Conservation (phyloP, 2,113 vertebrate species). For the Pseudorectes ferrugineus region DNA sequence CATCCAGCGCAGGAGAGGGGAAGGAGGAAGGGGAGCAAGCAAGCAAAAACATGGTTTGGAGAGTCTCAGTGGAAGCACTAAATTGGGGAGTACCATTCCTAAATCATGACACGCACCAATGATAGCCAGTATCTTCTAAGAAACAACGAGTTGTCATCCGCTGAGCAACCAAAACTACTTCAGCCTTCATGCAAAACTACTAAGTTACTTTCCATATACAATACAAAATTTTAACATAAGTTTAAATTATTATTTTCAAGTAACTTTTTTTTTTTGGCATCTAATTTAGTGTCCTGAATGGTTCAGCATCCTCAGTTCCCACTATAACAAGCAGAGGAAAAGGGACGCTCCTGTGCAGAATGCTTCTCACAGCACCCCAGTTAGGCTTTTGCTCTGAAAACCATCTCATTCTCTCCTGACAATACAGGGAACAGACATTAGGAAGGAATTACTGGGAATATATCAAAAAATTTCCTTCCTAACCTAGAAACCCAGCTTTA, state of each 20-base stretch:
- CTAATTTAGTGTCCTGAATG: background rate
- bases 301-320: background rate
- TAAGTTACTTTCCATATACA: background rate
- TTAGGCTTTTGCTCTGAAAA: background rate
- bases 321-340: accelerated
- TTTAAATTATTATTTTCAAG: background rate
- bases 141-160: background rate
- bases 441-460: background rate
- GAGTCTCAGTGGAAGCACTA: background rate
- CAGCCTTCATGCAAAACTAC: background rate
- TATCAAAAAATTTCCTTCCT: background rate
- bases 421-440: background rate
- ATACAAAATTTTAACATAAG: background rate
- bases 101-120: background rate
- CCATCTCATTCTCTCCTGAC: background rate
- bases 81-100: background rate
- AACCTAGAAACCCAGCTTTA: background rate
- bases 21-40: background rate
- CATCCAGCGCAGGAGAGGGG: background rate
- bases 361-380: background rate
- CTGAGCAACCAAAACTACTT: background rate
- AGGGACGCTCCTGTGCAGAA: accelerated
- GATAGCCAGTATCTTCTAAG: background rate
- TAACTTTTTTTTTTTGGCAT: background rate
- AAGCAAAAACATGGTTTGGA: background rate